phyloP scores from a whole-genome alignment of 2,797 vertebrate species.

The Enteromius argenteus region DNA sequence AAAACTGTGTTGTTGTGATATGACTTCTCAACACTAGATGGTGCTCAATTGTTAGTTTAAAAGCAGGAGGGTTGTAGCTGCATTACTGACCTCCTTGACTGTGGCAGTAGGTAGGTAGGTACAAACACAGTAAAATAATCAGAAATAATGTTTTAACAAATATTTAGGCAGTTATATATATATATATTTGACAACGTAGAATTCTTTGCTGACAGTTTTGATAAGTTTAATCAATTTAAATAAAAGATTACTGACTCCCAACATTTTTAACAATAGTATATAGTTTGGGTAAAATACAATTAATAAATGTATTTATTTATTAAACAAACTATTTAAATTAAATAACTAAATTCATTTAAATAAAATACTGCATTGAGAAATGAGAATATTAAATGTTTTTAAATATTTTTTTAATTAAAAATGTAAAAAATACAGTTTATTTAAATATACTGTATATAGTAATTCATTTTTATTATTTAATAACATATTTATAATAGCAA shows the following conservation, averaged over 20 bases:
- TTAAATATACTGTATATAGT: too few species aligned
- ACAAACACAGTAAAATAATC: not conserved
- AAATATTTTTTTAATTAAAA: too few species aligned
- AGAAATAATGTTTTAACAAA: not conserved
- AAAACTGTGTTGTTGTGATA: constrained; percentile 12
- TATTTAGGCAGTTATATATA: not conserved
- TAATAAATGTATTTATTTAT: not conserved
- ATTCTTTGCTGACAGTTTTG: not conserved
- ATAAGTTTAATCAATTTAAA: not conserved
- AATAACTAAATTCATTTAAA: not conserved
- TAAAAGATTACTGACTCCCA: not conserved
- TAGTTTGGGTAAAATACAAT: not conserved
- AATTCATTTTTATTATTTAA: too few species aligned
- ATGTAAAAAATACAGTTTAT: too few species aligned
- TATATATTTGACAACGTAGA: not conserved
- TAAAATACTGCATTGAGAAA: not conserved
- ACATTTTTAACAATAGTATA: not conserved
- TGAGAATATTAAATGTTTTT: too few species aligned
- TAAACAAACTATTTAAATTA: not conserved
- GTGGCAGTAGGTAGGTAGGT: not conserved
- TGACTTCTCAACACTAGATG: constrained; percentile 49
- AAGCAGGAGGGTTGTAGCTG: not conserved
- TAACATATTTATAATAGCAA: too few species aligned
- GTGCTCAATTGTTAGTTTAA: constrained; percentile 33
- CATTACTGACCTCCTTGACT: not conserved